Evolutionary conservation across 1,140 invertebrate species (phyloP), one percentile per base, ranked within the genome.

Genomic region (Gonatopus flavifemur): DNA sequence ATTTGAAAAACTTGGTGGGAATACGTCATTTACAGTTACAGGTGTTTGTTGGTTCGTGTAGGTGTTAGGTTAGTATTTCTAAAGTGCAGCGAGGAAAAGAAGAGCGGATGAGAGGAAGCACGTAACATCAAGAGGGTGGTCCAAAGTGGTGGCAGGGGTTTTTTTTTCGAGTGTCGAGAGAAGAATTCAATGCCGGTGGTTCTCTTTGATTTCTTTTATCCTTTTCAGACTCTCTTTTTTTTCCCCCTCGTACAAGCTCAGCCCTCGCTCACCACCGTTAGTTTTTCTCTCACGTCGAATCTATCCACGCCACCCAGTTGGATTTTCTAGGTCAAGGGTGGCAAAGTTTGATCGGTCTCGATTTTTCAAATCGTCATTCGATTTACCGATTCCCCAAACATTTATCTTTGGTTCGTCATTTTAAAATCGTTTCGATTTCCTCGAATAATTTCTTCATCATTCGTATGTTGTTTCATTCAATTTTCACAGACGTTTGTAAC

Each of bases 281-380:
- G 16, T 33, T 15, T 13, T 3, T 13, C 24, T 15, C 2, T 9
- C 25, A 13, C 9, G 15, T 32, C 35, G 58, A 61, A 58, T 58
- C 56, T 61, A 61, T 63, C 60, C 55, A 19, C 9, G 22, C 47
- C 36, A 21, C 13, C 38, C 36, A 37, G 39, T 22, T n/a, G n/a
- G n/a, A n/a, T n/a, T 62, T 61, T 58, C 52, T 61, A 42, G 58
- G 58, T 61, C 60, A 61, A 63, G 60, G 49, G 55, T 52, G 20
- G 31, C 41, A 30, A 36, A 22, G 32, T 32, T 45, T 31, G 38
- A 25, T 40, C 24, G 28, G 38, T 40, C n/a, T n/a, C n/a, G n/a
- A n/a, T n/a, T n/a, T n/a, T n/a, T n/a, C n/a, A n/a, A n/a, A n/a
- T n/a, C n/a, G n/a, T n/a, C n/a, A n/a, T n/a, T n/a, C n/a, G n/a